Base-by-base conservation (phyloP, 2,797 vertebrate species). In the Sandelia bainsii region DNA sequence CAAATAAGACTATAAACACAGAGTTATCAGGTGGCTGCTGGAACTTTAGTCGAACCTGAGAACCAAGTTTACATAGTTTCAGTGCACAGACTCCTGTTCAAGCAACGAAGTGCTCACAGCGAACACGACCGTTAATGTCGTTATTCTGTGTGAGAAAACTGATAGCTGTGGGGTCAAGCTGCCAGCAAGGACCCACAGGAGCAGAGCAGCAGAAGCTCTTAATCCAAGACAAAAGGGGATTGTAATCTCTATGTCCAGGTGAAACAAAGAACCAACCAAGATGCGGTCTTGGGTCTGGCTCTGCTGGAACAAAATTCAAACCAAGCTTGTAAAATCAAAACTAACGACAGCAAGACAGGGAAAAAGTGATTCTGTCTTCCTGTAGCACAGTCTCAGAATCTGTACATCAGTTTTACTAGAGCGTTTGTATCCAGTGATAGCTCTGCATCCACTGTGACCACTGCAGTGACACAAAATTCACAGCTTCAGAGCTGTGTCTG, bases 91-190 rank as follows among this genome's bases (percentile, higher is more conserved):
- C 40, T 49, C 23, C 57, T 62, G 69, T 3, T 44, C 53, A 45
- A n/a, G 37, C 16, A 64, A 68, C 68, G 63, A 74, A 82, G 51
- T 10, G 5, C 56, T 50, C 42, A 6, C 39, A 13, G 53, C 65
- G 20, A 52, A 69, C 74, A 65, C 8, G 42, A 67, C 85, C 62
- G 79, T 89, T 91, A 83, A 71, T 22, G 81, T 23, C 53, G 82
- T 87, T 90, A 72, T 46, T 87, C 61, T 45, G 61, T 4, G 6
- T 0, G 58, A 52, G 89, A 72, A 90, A 92, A 65, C 51, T 0
- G 76, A 92, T 80, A 72, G 22, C 52, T 13, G 39, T 1, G 2
- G 20, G 29, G 51, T 11, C 17, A 25, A 6, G 19, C 20, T 16
- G 46, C 20, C 16, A 11, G 13, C 0, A 39, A 62, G 5, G 64